phyloP scores from a whole-genome alignment of 1,140 invertebrate genomes.

The Amphibalanus amphitrite region DNA sequence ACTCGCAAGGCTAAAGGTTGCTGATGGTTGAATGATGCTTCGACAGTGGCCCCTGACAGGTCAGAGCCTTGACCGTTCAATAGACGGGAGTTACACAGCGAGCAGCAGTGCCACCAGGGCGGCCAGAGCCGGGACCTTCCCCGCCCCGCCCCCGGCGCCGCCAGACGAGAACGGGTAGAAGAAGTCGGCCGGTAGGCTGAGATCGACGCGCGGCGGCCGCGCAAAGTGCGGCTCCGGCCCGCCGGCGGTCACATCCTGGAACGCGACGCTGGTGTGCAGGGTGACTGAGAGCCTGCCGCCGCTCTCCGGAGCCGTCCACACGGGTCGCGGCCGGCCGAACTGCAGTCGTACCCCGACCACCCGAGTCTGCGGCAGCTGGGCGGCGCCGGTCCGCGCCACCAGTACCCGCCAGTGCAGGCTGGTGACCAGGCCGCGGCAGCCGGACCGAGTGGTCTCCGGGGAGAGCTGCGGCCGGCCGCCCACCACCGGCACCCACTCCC shows the following conservation, averaged over 20 bases:
- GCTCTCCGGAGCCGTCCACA: background rate
- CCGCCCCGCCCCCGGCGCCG: background rate
- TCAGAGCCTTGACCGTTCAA: no score
- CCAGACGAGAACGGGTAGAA: slow-evolving; percentile 43
- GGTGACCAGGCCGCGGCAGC: slow-evolving; percentile 5
- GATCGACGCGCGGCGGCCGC: slow-evolving; percentile 39
- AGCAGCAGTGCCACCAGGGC: no score
- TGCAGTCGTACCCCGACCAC: slow-evolving; percentile 13
- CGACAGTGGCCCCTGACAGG: no score
- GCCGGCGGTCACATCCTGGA: slow-evolving; percentile 35
- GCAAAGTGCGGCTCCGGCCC: slow-evolving; percentile 34
- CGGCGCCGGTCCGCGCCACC: slow-evolving; percentile 9
- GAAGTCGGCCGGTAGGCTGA: slow-evolving; percentile 46
- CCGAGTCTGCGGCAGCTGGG: slow-evolving; percentile 14
- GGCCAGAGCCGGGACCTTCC: no score
- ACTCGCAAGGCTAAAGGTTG: no score
- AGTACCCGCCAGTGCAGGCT: background rate
- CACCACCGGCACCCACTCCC: slow-evolving; percentile 14
- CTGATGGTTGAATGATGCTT: no score
- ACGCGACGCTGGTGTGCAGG: slow-evolving; percentile 30
- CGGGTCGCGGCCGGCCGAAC: slow-evolving; percentile 5
- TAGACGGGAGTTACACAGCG: no score
- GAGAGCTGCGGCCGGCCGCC: slow-evolving; percentile 10
- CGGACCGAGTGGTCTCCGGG: slow-evolving; percentile 13
- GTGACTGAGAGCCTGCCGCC: slow-evolving; percentile 5